Evolutionary conservation across 30 jellyfish, hydroid and myxozoan genomes (phyloP).

Genomic region (Turritopsis dohrnii): DNA sequence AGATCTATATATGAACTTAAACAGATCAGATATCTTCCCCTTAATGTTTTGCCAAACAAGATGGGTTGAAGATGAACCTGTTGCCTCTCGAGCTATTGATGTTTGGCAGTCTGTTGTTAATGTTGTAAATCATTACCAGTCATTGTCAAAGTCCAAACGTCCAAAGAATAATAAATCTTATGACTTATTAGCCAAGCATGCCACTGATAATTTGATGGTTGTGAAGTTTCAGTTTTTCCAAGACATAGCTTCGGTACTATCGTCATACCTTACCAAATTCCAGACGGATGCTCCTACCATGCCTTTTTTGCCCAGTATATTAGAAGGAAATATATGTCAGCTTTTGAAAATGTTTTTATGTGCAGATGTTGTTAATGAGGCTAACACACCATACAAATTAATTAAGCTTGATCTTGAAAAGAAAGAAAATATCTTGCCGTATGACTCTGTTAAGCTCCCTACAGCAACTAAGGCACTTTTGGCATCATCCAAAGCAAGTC

Average conservation of each 20-base stretch:
- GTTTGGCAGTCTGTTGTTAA: neutral
- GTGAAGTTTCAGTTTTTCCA: neutral
- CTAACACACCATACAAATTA: no score
- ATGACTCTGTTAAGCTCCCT: no score
- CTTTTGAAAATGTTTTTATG: neutral
- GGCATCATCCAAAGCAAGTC: no score
- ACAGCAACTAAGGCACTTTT: no score
- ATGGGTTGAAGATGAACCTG: slow-evolving; percentile 2
- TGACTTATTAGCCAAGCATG: neutral
- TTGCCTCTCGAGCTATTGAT: neutral
- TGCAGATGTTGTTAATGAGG: neutral
- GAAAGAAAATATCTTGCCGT: no score
- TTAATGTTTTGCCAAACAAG: neutral
- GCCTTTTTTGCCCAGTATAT: neutral
- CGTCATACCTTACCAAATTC: neutral
- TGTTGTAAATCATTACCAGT: neutral
- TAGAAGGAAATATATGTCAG: slow-evolving; percentile 3
- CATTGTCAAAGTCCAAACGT: neutral
- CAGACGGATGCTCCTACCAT: slow-evolving; percentile 2
- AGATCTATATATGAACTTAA: neutral
- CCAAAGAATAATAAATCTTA: neutral
- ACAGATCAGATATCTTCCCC: neutral
- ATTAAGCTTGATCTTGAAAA: no score
- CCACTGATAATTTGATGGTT: neutral
- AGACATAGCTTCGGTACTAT: neutral